Conservation (phyloP, 2,888 invertebrate genomes). For the Trichopoda pennipes region DNA sequence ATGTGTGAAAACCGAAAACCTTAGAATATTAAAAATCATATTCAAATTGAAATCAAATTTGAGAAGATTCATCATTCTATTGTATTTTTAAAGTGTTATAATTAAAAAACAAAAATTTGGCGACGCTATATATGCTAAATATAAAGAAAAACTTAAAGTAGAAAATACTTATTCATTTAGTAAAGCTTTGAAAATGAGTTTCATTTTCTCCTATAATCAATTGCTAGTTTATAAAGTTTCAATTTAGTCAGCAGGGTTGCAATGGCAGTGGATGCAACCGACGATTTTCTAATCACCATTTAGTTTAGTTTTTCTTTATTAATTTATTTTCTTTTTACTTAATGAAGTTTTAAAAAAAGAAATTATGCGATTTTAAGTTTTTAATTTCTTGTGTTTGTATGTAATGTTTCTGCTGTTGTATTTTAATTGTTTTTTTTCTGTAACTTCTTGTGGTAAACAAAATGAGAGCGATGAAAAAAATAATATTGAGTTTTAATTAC, state of each 20-base stretch:
- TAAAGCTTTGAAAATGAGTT: slow-evolving; percentile 35
- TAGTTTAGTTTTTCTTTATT: slow-evolving; percentile 11
- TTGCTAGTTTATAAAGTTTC: slow-evolving; percentile 5
- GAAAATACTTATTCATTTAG: slow-evolving; percentile 17
- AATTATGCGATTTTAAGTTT: background rate
- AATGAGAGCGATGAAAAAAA: background rate
- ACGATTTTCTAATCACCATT: slow-evolving; percentile 1
- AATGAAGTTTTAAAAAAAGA: background rate
- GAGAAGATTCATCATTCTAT: slow-evolving; percentile 53
- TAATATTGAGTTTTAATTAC: background rate
- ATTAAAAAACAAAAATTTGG: slow-evolving; percentile 14
- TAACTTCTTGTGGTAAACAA: background rate
- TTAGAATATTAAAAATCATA: too few relatives aligned
- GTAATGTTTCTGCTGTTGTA: background rate
- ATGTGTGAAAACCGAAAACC: slow-evolving; percentile 38
- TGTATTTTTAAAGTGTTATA: slow-evolving; percentile 64
- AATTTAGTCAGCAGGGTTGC: background rate
- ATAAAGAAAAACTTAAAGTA: slow-evolving; percentile 8
- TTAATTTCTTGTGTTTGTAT: too few relatives aligned
- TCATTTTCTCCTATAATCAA: slow-evolving; percentile 11
- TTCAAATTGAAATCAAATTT: slow-evolving; percentile 52
- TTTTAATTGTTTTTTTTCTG: slow-evolving; percentile 2
- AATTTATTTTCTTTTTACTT: background rate
- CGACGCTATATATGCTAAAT: too few relatives aligned
- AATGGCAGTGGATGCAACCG: background rate